These are phyloP conservation scores for Alethe castanea DNA, from an alignment of 2,113 vertebrate species.

Conservation along the genomic window DNA sequence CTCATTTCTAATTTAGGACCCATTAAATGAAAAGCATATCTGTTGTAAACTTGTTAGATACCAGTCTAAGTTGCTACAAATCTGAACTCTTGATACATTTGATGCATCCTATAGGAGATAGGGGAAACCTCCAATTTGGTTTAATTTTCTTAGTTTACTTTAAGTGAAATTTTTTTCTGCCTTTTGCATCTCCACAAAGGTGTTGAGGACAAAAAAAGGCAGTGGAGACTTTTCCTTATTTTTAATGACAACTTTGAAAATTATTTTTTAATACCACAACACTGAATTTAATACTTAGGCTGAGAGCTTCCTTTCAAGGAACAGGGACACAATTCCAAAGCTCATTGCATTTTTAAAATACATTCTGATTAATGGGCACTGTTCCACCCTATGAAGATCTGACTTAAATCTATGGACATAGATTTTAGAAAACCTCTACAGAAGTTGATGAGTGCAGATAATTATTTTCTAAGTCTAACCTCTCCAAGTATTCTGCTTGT, in stretches of 20 bases:
- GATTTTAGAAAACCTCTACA: background rate
- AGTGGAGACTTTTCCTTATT: background rate
- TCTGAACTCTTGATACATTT: background rate
- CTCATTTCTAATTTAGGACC: background rate
- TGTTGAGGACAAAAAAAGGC: background rate
- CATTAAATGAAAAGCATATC: background rate
- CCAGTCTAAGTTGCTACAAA: background rate
- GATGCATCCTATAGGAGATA: background rate
- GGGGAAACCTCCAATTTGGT: rapidly evolving
- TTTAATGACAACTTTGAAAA: background rate
- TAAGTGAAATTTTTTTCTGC: background rate
- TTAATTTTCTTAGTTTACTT: background rate
- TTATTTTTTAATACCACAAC: background rate
- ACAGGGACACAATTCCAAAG: background rate
- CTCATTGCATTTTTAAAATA: background rate
- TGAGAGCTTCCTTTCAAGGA: background rate
- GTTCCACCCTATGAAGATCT: background rate
- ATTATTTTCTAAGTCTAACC: background rate
- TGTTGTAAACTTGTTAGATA: background rate
- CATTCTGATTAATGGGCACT: background rate
- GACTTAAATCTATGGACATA: background rate
- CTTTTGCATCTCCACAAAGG: background rate
- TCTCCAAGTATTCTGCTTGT: background rate
- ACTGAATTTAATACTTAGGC: background rate
- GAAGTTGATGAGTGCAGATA: background rate